Conservation (phyloP, 2,888 invertebrate species). For the Caenorhabditis sp. region DNA sequence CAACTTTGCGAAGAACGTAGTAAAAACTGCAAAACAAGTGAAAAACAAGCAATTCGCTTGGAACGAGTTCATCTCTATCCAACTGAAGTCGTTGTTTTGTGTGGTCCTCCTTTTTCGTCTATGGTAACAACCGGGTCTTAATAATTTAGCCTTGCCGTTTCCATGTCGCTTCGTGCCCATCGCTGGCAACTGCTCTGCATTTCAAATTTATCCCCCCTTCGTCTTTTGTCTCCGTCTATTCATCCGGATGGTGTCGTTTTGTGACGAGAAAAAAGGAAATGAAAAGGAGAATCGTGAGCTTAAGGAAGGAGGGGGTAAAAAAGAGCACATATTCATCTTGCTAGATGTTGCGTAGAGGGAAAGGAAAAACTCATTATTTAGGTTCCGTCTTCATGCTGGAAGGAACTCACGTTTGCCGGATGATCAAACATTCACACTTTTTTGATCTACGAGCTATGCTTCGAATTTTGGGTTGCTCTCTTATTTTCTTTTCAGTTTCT, state of each 20-base stretch:
- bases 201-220: slow-evolving; percentile 29
- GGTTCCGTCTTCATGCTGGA: background rate
- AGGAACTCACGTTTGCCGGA: no score
- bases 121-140: background rate
- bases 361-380: slow-evolving; percentile 4
- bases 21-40: slow-evolving; percentile 32
- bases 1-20: slow-evolving; percentile 35
- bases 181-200: slow-evolving; percentile 44
- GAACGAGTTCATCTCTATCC: slow-evolving; percentile 11
- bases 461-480: background rate
- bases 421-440: no score
- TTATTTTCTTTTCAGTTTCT: no score
- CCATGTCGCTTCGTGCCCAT: background rate
- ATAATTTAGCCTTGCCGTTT: slow-evolving; percentile 15
- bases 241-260: slow-evolving; percentile 34
- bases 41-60: slow-evolving; percentile 40
- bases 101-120: background rate
- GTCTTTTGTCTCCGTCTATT: slow-evolving; percentile 9
- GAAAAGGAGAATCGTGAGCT: background rate
- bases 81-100: background rate
- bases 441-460: no score
- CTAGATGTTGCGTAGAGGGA: background rate
- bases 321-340: slow-evolving; percentile 7
- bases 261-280: background rate
- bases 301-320: background rate